Conservation (phyloP, 2,797 vertebrate genomes). For the Tolypeutes matacus region DNA sequence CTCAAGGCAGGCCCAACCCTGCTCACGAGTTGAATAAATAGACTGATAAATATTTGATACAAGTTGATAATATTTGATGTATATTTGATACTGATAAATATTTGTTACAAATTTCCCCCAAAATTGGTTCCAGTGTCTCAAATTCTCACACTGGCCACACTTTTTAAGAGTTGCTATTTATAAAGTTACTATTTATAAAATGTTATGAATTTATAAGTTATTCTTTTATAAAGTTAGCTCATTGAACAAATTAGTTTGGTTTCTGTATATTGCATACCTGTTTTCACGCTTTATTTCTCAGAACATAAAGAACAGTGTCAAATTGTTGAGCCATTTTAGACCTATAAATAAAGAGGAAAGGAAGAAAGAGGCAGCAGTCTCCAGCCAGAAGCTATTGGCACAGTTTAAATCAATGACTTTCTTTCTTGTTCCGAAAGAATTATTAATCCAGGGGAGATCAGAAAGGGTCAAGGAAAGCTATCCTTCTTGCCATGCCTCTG, state of each 20-base stretch:
- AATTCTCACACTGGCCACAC: not conserved
- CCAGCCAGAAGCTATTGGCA: not conserved
- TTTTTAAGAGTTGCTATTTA: not conserved
- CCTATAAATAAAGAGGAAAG: not conserved
- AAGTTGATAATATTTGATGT: too few species aligned
- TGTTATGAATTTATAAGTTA: too few species aligned
- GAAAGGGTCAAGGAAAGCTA: not conserved
- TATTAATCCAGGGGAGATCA: not conserved
- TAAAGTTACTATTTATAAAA: not conserved
- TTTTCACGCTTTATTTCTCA: constrained; percentile 28
- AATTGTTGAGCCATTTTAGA: constrained; percentile 37
- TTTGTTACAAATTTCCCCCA: not conserved
- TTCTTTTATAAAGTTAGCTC: not conserved
- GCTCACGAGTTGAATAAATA: not conserved
- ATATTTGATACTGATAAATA: too few species aligned
- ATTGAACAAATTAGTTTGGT: not conserved
- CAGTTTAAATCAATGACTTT: not conserved
- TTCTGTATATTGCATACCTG: not conserved
- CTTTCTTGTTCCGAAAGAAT: not conserved
- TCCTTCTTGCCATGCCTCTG: not conserved
- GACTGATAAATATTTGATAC: too few species aligned
- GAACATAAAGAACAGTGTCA: not conserved
- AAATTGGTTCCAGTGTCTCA: not conserved
- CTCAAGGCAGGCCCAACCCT: not conserved
- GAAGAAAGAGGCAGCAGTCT: not conserved